Evolutionary conservation across 2,797 vertebrate genomes (phyloP), one percentile per base, ranked within the genome.

Genomic region (Vultur gryphus): DNA sequence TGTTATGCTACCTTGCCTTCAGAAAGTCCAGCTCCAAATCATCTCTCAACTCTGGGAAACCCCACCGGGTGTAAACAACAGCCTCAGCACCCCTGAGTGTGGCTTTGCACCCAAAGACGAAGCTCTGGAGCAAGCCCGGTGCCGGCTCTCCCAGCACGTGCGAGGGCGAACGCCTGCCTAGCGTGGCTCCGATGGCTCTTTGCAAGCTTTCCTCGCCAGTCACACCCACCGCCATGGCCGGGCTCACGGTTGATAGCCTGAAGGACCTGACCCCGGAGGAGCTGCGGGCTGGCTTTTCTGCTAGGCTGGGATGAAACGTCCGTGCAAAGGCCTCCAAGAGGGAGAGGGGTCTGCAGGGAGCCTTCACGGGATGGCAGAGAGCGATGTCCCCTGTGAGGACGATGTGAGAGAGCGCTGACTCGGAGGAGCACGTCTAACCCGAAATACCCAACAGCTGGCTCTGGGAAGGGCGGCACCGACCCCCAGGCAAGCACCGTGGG

Each of bases 11-110:
- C 16, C 28, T 55, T 90, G 77, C 57, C 71, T 75, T 82, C 90
- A 92, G 48, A 95, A 95, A 89, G 71, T 89, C 95, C 93, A 89
- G 37, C 71, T 91, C 87, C 95, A 91, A 66, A 91, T 92, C 92
- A 95, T 87, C 59, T 90, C 93, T 93, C 37, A n/a, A 39, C 90
- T 35, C 49, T 62, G 90, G 95, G 86, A 91, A 96, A 94, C 54
- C 65, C 95, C 93, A 91, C 39, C 44, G 71, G 64, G 44, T 43
- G 16, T 92, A 87, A 89, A 90, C 92, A 97, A 35, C 78, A 58
- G n/a, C 61, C 88, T 65, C 66, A 71, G 39, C 79, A 57, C n/a
- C 23, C 10, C 52, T 0, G 16, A 59, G 49, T 0, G 6, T 57
- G 58, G 37, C 79, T 85, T 51, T 88, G 61, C 28, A 48, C 35